Base-by-base conservation (phyloP, 1,140 invertebrate genomes). In the Homalodisca vitripennis region DNA sequence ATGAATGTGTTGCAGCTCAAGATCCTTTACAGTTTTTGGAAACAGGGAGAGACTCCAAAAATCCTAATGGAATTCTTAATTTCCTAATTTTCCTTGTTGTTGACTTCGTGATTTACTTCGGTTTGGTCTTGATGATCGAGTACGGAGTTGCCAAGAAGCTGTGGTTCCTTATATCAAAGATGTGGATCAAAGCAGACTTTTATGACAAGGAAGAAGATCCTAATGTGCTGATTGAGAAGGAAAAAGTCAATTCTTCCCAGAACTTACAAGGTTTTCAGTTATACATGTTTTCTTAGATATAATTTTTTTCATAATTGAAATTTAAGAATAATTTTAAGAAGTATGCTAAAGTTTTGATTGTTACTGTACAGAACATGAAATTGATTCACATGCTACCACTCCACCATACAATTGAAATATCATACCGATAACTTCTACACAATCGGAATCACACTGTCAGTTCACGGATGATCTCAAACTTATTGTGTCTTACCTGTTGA, bases 81-180 rank as follows among this genome's bases (percentile, higher is more conserved):
- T 67, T 24, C 48, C 63, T 31, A 71, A 67, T 66, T 46, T 74
- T 6, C 26, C n/a, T 60, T 6, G 27, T 24, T 12, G 22, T 60
- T 26, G 55, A 60, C n/a, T 6, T 26, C 14, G 26, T 60, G 2
- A 6, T 60, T 6, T 60, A 60, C n/a, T 60, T 60, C 55, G 3
- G 14, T n/a, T 3, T 60, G 26, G 27, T 60, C 14, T 27, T 60
- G 26, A 60, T 60, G 6, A 60, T 60, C 10, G 55, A 60, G 24
- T 60, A 60, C 24, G 55, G 55, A 2, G 55, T 60, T 3, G 29
- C 29, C 6, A 60, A 60, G 26, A 26, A 60, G 24, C 2, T 60
- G 2, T 60, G 55, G 55, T 60, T 60, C 26, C 29, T 60, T 13
- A 30, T 60, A 6, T 60, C 55, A 27, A 60, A 60, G 29, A 26